phyloP scores from a whole-genome alignment of 2,888 invertebrate species.

The Latheticus oryzae region DNA sequence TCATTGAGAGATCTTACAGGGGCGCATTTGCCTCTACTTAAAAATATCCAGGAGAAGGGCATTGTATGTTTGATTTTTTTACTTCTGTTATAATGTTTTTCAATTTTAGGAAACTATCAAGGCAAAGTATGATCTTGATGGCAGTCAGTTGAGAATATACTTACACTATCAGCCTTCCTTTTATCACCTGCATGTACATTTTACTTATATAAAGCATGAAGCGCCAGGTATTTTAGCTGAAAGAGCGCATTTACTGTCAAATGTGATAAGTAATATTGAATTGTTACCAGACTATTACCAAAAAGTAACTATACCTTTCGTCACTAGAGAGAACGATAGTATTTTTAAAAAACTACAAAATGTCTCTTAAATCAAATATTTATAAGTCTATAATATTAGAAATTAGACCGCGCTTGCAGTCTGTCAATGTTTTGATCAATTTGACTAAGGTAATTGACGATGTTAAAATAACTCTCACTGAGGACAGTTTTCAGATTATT shows the following conservation, averaged over 20 bases:
- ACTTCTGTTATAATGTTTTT: conserved; percentile 5
- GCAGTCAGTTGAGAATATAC: conserved; percentile 82
- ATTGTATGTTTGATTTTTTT: too few species aligned
- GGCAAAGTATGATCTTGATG: conserved; percentile 79
- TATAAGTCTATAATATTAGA: conserved; percentile 70
- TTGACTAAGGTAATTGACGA: conserved; percentile 63
- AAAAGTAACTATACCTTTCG: conserved; percentile 83
- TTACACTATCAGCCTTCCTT: conserved; percentile 97
- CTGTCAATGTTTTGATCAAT: conserved; percentile 72
- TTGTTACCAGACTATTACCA: conserved; percentile 86
- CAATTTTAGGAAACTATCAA: conserved; percentile 74
- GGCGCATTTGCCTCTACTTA: conserved; percentile 83
- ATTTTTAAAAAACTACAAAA: conserved; percentile 75
- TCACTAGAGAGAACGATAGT: conserved; percentile 80
- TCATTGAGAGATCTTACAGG: conserved; percentile 86
- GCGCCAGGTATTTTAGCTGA: conserved; percentile 87
- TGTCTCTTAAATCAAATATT: conserved; percentile 38
- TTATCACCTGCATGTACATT: conserved; percentile 96
- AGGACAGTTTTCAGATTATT: conserved; percentile 49
- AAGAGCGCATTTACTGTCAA: conserved; percentile 86
- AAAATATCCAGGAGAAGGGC: conserved; percentile 82
- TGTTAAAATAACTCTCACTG: conserved; percentile 40
- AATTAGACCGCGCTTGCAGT: conserved; percentile 70
- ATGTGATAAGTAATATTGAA: conserved; percentile 92
- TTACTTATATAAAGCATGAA: conserved; percentile 83